Base-by-base conservation (phyloP, 37 sponge, comb jelly and placozoan genomes). In the Ianthella basta region DNA sequence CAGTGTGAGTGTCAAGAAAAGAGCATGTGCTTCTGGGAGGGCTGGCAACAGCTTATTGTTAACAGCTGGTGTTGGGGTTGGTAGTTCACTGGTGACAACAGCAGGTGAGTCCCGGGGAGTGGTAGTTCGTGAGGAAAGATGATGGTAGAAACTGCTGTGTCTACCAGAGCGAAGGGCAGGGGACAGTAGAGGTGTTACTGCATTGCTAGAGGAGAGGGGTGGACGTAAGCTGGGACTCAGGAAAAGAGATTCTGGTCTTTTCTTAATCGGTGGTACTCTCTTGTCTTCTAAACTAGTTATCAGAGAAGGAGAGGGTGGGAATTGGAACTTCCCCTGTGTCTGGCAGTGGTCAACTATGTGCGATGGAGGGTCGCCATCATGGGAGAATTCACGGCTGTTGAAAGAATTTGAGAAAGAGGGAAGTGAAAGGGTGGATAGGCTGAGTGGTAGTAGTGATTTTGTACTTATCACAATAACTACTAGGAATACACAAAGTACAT, bases 21-120 rank as follows among this genome's bases (percentile, higher is more conserved):
- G 85, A 27, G 84, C 90, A 61, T 93, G 84, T 6, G 87, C 90
- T 80, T 93, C 93, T 13, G 90, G 90, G 0, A 93, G 82, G 20
- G 87, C 88, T 12, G 93, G 90, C 39, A 87, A 70, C 1, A 93
- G 88, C 13, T 85, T 81, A 41, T 91, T 80, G 36, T 15, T 65
- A 23, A 82, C 80, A 35, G 82, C 74, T 39, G 92, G 92, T 32
- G 93, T 93, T 25, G 93, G 93, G 0, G 93, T 93, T 23, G 81
- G 23, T 20, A 75, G 54, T 53, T 75, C 73, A 38, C 39, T 61
- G 24, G 56, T 34, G 30, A 67, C 44, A 35, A 87, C 90, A 30
- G 81, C 80, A 19, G 93, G 93, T 15, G 93, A 93, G 33, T 87
- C 90, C 8, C 89, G 60, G 0, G 93, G 93, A 0, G 93, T 93